Base-by-base conservation (phyloP, 2,888 invertebrate species). In the Strigamia transsilvanica region DNA sequence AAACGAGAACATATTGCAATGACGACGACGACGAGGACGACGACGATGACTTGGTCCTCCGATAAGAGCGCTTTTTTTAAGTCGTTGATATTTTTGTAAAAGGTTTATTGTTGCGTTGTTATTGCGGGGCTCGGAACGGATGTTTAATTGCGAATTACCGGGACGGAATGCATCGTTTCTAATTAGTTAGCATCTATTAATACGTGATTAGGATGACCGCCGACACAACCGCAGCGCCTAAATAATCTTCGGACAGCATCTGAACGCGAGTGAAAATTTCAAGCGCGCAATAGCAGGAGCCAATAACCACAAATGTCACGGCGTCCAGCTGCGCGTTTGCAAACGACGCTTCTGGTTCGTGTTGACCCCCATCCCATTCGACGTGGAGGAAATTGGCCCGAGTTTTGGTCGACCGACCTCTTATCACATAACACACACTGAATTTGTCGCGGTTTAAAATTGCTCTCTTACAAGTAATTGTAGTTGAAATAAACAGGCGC, bases 101-200 rank as follows among this genome's bases (percentile, higher is more conserved):
- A 38, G 38, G 38, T 38, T 38, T 38, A 38, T 27, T 27, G 27
- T 27, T 27, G 27, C 27, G 27, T 27, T 3, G 27, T 3, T 27
- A 27, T 27, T 27, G 1, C 38, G 38, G 21, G 23, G 21, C 21
- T 21, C 4, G 13, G 15, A 15, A 46, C 3, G 5, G 46, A 21
- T 15, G 23, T 66, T 66, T 66, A 66, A 66, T 66, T 66, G 61
- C 61, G 23, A 66, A 13, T 18, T 66, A 12, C 7, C 1, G 2
- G 23, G 1, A 66, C 61, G 38, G 38, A 34, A 27, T 38, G 42
- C 38, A 80, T 41, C 27, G 80, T 38, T 34, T 41, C 41, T 42
- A 80, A 80, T 80, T 80, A 80, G 80, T 80, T 18, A 42, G 41
- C 42, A 10, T 42, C 80, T 38, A 80, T 80, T 80, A 80, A 80